Base-by-base conservation (phyloP, 2,113 vertebrate genomes). In the Athene cunicularia region DNA sequence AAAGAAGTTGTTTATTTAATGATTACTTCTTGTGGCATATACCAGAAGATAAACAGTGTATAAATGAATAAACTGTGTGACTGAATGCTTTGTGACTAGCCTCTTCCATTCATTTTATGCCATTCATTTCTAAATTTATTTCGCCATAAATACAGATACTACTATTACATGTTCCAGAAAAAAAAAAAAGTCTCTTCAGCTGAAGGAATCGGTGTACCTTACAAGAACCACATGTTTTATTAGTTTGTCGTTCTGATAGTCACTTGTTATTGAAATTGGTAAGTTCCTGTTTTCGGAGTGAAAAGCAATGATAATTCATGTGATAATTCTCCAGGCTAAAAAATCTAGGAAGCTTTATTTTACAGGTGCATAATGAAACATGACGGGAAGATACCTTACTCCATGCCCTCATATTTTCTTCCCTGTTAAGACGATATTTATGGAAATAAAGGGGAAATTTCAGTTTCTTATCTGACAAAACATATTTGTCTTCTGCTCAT, bases 1-100 rank as follows among this genome's bases (percentile, higher is more conserved):
- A 52, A 88, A 94, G 64, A 88, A 91, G 77, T 76, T 93, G 81
- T 94, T 95, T 91, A 81, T 97, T 96, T 96, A 95, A 76, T 91
- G 39, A 83, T 82, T 85, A 59, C 79, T 96, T 94, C 59, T 86
- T 81, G 63, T 91, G 73, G 30, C 80, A 52, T 75, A 70, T 80
- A 84, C 63, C 24, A 83, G 73, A 80, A 88, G 74, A 94, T 88
- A 96, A 95, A 82, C 67, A 87, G 47, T 68, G 68, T 62, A 47
- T 70, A 88, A 94, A 74, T 83, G 63, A 85, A 43, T 75, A 75
- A 92, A 86, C 56, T 43, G 30, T 84, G 75, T 75, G 70, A 50
- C 45, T 87, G 58, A 95, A 72, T 91, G 70, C n/a, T 85, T 89
- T 94, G n/a, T 55, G 74, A 91, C 47, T 73, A 37, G 37, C 58